These are phyloP conservation scores for Drosophila kurseongensis DNA, from an alignment of 1,140 invertebrate genomes.

Conservation along the genomic window DNA sequence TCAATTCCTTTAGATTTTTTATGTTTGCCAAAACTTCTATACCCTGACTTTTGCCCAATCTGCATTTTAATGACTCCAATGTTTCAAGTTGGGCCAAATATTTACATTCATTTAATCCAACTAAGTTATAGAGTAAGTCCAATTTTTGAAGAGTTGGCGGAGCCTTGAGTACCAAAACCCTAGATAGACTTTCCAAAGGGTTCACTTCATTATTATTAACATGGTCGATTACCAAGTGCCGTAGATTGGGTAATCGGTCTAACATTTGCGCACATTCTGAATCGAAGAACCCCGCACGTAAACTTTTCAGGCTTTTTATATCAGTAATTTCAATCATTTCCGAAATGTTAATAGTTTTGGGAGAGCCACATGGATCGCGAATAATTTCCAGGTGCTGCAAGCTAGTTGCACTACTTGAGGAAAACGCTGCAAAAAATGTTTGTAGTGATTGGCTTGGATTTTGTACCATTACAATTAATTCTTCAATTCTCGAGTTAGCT, in stretches of 20 bases:
- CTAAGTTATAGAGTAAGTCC: neutral
- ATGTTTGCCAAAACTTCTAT: too few species aligned
- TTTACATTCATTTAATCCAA: neutral
- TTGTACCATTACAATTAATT: neutral
- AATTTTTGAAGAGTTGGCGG: neutral
- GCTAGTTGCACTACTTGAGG: too few species aligned
- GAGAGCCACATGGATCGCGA: rapidly evolving
- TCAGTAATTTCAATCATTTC: neutral
- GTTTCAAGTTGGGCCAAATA: neutral
- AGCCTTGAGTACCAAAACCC: neutral
- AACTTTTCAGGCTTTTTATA: neutral
- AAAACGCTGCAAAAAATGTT: neutral
- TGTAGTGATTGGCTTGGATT: neutral
- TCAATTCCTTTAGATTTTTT: neutral
- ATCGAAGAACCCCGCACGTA: neutral
- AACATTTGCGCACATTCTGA: neutral
- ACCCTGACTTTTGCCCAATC: rapidly evolving
- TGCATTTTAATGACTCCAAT: neutral
- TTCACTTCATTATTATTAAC: neutral
- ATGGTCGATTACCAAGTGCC: neutral
- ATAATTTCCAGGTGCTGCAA: neutral
- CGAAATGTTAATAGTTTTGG: neutral
- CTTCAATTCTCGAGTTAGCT: slow-evolving; percentile 6
- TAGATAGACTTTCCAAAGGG: neutral
- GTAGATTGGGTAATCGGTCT: neutral